phyloP scores from a whole-genome alignment of 2,113 vertebrate genomes.

The Maccullochella peelii region DNA sequence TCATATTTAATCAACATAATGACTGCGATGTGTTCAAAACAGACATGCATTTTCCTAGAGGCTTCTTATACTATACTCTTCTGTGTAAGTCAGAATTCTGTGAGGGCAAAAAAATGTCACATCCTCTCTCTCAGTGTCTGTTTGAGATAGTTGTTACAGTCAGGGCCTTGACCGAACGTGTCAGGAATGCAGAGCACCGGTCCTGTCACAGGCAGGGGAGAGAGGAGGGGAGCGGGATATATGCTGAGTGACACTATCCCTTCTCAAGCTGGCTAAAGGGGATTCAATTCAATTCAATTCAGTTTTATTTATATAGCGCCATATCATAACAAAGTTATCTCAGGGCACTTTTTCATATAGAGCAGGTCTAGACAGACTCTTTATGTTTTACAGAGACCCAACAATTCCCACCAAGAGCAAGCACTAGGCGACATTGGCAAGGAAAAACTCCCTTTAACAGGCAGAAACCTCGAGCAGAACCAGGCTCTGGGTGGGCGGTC shows the following conservation, averaged over 20 bases:
- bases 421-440: no score
- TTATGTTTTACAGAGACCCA: no score
- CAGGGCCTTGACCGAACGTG: constrained; percentile 52
- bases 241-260: constrained; percentile 70
- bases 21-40: constrained; percentile 6
- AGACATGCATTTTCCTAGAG: background rate
- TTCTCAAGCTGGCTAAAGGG: constrained; percentile 36
- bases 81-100: constrained; percentile 16
- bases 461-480: no score
- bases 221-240: constrained; percentile 23
- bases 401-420: no score
- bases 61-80: constrained; percentile 5
- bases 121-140: constrained; percentile 26
- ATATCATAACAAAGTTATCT: no score
- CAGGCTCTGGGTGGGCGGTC: no score
- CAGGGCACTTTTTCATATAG: no score
- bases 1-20: constrained; percentile 9
- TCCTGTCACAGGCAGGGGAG: constrained; percentile 47
- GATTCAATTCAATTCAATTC: no score
- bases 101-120: constrained; percentile 47
- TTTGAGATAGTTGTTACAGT: constrained; percentile 51
- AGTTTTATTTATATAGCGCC: no score
- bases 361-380: no score
- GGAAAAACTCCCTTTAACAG: no score
- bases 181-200: constrained; percentile 57